Conservation (phyloP, 1,140 invertebrate genomes). For the Heterodera carotae region DNA sequence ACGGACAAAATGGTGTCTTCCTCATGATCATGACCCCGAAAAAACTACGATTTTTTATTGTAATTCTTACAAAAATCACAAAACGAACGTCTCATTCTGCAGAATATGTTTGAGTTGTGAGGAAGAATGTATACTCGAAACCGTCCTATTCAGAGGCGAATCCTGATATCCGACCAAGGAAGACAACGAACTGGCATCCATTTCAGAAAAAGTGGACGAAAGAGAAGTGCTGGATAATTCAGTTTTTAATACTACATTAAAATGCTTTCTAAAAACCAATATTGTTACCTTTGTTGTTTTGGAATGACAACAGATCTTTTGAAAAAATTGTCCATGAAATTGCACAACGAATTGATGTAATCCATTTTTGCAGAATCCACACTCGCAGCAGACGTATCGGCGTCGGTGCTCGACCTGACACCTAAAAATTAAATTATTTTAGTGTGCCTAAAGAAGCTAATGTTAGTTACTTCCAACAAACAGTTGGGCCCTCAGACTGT, state of each 20-base stretch:
- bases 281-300: conserved; percentile 19
- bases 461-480: conserved; percentile 22
- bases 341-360: conserved; percentile 1
- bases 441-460: neutral
- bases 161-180: conserved; percentile 33
- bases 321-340: conserved; percentile 17
- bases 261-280: neutral
- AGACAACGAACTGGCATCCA: conserved; percentile 21
- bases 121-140: conserved; percentile 31
- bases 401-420: neutral
- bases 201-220: conserved; percentile 18
- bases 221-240: neutral
- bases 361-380: neutral
- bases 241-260: neutral
- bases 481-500: neutral
- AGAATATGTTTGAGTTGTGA: conserved; percentile 28
- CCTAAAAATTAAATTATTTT: neutral
- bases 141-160: conserved; percentile 28
- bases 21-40: too few species aligned
- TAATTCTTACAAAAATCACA: too few species aligned
- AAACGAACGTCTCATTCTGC: conserved; percentile 31
- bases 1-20: too few species aligned
- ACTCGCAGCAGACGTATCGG: neutral
- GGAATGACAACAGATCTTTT: neutral
- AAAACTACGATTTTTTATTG: too few species aligned